Evolutionary conservation across 2,797 vertebrate genomes (phyloP), one percentile per base, ranked within the genome.

Genomic region (Pseudotriccus pelzelni): DNA sequence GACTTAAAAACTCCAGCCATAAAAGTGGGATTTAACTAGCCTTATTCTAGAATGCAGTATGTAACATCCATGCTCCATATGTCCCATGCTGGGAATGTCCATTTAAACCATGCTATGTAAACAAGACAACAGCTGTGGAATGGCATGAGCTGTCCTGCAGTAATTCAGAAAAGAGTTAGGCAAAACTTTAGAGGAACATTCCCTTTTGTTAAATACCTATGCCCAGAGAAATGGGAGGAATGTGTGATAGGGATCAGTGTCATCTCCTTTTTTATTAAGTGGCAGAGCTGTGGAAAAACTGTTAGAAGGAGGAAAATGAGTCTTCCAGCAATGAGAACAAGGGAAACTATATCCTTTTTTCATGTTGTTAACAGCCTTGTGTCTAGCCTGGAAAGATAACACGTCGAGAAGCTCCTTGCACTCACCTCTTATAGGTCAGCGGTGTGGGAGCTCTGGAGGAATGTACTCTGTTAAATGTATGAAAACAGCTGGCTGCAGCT

Each of bases 51-150:
- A 97, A 94, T 95, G 86, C 90, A 97, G 85, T 73, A 90, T 91
- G 79, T 62, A 94, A 94, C 87, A 84, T 83, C 63, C 88, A 79
- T 89, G 90, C 88, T 95, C 97, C 95, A 79, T 93, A 81, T 97
- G 97, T 96, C 90, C 90, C 81, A 6, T 36, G 67, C 90, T 27
- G 84, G 90, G 25, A 84, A 96, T 68, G 93, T 95, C 81, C 91
- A 89, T 96, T 96, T 96, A 97, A 96, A 97, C 69, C 60, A 34
- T 89, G 96, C 95, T 97, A 89, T 94, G 97, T 97, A 96, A 97
- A 97, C 97, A 97, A 96, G 94, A 96, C 94, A 97, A 93, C 97
- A 98, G 97, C 96, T 98, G 97, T 84, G 83, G 91, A 93, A 89
- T 67, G 84, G 89, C 68, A 87, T 93, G 87, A 96, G 87, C 63